Evolutionary conservation across 2,113 vertebrate genomes (phyloP).

Genomic region (Pterophyllum scalare): DNA sequence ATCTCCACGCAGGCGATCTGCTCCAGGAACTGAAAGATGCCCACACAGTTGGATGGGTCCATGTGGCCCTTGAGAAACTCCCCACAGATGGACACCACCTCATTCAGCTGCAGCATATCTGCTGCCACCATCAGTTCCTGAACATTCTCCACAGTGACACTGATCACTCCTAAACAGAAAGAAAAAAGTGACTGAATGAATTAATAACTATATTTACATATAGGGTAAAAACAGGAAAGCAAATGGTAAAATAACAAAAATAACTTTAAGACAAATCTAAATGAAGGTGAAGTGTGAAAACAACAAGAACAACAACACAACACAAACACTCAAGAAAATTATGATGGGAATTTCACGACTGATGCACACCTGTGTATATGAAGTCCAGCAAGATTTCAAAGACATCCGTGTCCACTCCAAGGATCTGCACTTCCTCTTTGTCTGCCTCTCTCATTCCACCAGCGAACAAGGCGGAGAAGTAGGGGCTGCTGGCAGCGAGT

Average conservation of each 20-base stretch:
- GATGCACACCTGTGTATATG: conserved; percentile 89
- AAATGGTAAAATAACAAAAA: background rate
- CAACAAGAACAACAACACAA: too few species aligned
- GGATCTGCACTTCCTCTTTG: conserved; percentile 90
- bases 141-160: conserved; percentile 89
- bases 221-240: background rate
- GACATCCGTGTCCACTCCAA: conserved; percentile 88
- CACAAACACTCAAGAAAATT: background rate
- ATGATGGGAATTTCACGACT: background rate
- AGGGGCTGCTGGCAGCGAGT: conserved; percentile 94
- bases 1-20: conserved; percentile 92
- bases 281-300: background rate
- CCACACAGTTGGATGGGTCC: conserved; percentile 93
- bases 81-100: conserved; percentile 93
- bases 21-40: conserved; percentile 96
- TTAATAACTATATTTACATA: background rate
- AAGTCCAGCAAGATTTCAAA: conserved; percentile 93
- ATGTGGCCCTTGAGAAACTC: conserved; percentile 94
- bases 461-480: conserved; percentile 93
- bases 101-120: conserved; percentile 95
- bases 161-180: conserved; percentile 82
- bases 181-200: background rate
- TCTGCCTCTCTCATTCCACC: conserved; percentile 92
- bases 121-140: conserved; percentile 96
- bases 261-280: background rate